A percentile compares a stretch with the other conserved stretches of the same genome.
Evolutionary conservation across 2,113 vertebrate species (phyloP).

Genomic region (Nematolebias whitei): DNA sequence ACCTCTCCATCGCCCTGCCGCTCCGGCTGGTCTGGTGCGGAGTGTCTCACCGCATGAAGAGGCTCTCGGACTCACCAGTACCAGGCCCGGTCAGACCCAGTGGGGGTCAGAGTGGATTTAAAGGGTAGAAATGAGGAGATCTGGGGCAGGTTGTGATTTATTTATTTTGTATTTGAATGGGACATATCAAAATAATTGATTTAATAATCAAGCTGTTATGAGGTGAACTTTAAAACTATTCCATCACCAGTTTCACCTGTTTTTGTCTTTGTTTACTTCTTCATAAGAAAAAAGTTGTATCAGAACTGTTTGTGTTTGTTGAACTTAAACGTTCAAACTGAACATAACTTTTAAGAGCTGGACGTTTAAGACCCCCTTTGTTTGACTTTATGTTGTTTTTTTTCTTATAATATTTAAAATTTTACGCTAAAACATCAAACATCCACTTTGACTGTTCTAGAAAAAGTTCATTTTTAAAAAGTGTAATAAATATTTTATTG

Average conservation of each 20-base stretch:
- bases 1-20: slow-evolving; percentile 62
- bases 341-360: too few relatives aligned
- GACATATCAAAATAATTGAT: neutral
- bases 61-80: neutral
- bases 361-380: neutral
- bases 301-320: too few relatives aligned
- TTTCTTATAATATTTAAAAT: too few relatives aligned
- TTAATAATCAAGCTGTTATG: neutral
- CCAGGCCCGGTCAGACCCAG: neutral
- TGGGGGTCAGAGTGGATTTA: neutral
- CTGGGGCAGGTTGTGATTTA: too few relatives aligned
- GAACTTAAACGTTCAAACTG: neutral
- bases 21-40: slow-evolving; percentile 33
- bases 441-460: too few relatives aligned
- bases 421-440: too few relatives aligned
- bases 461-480: too few relatives aligned
- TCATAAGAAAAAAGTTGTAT: too few relatives aligned
- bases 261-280: neutral
- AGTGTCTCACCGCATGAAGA: neutral
- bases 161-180: neutral
- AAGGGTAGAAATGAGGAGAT: neutral
- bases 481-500: too few relatives aligned
- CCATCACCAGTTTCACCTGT: neutral
- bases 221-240: neutral
- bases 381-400: too few relatives aligned